Evolutionary conservation across 2,113 vertebrate species (phyloP), one percentile per base, ranked within the genome.

Genomic region (Pomatostomus ruficeps): DNA sequence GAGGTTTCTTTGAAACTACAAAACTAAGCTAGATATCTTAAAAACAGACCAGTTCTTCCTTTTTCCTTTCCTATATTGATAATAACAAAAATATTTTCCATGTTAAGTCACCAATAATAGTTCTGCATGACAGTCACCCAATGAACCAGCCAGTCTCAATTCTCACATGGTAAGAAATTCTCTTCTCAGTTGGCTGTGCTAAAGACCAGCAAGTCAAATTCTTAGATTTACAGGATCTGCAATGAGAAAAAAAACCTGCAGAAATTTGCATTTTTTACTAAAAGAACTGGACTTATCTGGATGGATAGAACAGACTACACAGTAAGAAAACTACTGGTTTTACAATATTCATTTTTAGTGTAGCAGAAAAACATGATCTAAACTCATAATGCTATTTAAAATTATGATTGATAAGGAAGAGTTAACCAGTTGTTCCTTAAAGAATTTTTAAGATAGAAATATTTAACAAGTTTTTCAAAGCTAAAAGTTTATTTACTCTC

Each of bases 301-400:
- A 57, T 0, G 1, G 5, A 52, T 48, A 35, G 11, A 80, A 66
- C 7, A 54, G 15, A 51, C 5, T 19, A 20, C 0, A 0, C 3
- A 6, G 2, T 40, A 57, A 76, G 21, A 77, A 65, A 76, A 38
- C 9, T 38, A 24, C 4, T 29, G 11, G 2, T 16, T 85, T 94
- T 79, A 66, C 7, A 61, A 52, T 36, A 61, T 20, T 61, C 0
- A 4, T 6, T 77, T 89, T 57, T 66, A 29, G 2, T 68, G 16
- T 28, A 83, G 14, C 24, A 74, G 46, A 49, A 85, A 70, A 83
- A 5, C 12, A 25, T 57, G 11, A 66, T 42, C 31, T 42, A 90
- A 72, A 61, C 1, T 10, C 9, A 8, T 21, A 83, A 22, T 20
- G 20, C 63, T 65, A 21, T 38, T 85, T 65, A 20, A 93, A 82